Evolutionary conservation across 2,797 vertebrate species (phyloP).

Genomic region (Coregonus suidteri): DNA sequence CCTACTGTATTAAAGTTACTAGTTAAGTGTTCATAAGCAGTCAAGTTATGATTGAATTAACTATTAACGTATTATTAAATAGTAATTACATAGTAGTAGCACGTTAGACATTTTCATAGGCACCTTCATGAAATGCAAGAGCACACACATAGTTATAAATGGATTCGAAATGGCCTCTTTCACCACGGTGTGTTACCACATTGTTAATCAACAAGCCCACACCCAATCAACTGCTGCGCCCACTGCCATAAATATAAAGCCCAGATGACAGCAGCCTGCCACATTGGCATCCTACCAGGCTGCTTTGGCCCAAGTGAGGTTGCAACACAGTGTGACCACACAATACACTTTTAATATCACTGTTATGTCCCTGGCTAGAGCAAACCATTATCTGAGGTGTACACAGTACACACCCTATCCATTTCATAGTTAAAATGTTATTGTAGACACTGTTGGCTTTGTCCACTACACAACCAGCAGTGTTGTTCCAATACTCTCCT

Average conservation of each 20-base stretch:
- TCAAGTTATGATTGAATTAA: not conserved
- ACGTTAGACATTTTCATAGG: conserved; percentile 23
- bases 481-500: not conserved
- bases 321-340: conserved; percentile 7
- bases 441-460: not conserved
- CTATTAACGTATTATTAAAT: not conserved
- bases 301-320: conserved; percentile 2
- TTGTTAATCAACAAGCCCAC: conserved; percentile 33
- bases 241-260: conserved; percentile 4
- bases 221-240: not conserved
- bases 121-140: not conserved
- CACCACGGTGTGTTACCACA: conserved; percentile 17
- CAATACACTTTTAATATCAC: conserved; percentile 27
- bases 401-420: not conserved
- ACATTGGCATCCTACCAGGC: conserved; percentile 1
- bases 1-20: not conserved
- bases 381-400: not conserved
- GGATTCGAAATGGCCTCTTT: conserved; percentile 31
- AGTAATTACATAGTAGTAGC: not conserved
- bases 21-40: not conserved
- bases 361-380: conserved; percentile 8
- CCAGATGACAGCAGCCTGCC: conserved; percentile 9
- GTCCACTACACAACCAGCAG: not conserved
- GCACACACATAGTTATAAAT: conserved; percentile 6
- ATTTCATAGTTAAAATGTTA: not conserved